Conservation (phyloP, 2,888 invertebrate species). For the Orthonychiurus folsomi region DNA sequence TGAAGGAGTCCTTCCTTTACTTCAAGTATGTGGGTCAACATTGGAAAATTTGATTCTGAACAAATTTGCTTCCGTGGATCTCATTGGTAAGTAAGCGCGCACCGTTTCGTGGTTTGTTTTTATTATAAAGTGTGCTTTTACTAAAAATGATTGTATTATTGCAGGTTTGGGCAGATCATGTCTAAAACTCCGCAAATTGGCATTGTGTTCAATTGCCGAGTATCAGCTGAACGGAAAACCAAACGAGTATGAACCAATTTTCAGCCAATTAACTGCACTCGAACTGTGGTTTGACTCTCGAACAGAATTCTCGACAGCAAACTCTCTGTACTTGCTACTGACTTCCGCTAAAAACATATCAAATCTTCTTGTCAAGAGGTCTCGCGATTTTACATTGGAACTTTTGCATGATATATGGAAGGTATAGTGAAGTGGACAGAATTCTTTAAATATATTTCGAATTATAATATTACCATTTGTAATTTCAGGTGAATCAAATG, state of each 20-base stretch:
- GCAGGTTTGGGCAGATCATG: conserved; percentile 43
- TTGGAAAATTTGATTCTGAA: conserved; percentile 42
- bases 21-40: conserved; percentile 41
- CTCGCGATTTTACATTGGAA: conserved; percentile 39
- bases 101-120: conserved; percentile 7
- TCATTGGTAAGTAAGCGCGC: conserved; percentile 39
- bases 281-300: conserved; percentile 42
- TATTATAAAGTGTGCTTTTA: background rate
- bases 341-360: conserved; percentile 38
- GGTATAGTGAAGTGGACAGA: conserved; percentile 33
- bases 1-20: conserved; percentile 42
- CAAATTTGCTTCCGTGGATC: conserved; percentile 41
- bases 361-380: conserved; percentile 42
- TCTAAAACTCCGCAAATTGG: conserved; percentile 42
- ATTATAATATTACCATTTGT: background rate
- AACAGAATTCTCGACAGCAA: conserved; percentile 32
- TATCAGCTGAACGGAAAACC: conserved; percentile 25
- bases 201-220: conserved; percentile 41
- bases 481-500: conserved; percentile 42
- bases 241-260: conserved; percentile 16
- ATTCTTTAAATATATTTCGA: background rate
- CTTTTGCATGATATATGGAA: conserved; percentile 40
- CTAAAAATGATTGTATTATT: too few relatives aligned
- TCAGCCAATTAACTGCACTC: conserved; percentile 29
- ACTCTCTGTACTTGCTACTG: conserved; percentile 41